These are phyloP conservation scores for Eulemur albifrons DNA, from an alignment of 2,797 vertebrate genomes.

Conservation along the genomic window DNA sequence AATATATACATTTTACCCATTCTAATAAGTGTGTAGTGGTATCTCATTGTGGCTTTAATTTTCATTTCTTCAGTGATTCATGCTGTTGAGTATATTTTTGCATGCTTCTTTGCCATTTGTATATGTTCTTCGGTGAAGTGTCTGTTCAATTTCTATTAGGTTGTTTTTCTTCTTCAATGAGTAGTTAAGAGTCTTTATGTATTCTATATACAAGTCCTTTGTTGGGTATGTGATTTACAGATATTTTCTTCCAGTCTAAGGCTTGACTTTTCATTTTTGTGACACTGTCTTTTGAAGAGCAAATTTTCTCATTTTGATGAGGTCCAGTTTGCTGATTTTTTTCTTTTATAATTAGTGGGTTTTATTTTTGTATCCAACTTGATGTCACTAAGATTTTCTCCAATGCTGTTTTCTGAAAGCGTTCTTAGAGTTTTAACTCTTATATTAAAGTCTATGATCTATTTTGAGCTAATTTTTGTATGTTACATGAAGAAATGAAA, in stretches of 20 bases:
- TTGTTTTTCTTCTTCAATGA: neutral
- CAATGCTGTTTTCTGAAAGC: no score
- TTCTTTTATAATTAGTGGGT: neutral
- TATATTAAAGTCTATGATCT: neutral
- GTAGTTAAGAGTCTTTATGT: neutral
- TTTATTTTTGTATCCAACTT: neutral
- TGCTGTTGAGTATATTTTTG: neutral
- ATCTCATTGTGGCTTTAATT: neutral
- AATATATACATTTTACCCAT: neutral
- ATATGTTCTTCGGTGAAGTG: neutral
- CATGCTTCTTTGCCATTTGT: no score
- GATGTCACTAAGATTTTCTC: neutral
- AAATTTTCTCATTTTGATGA: neutral
- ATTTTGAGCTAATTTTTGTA: neutral
- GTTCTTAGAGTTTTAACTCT: neutral
- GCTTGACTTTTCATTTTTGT: neutral
- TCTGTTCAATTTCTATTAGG: neutral
- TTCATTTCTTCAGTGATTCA: neutral
- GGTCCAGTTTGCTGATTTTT: neutral
- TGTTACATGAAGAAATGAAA: neutral
- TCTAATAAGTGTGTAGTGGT: neutral
- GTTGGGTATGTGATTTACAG: neutral
- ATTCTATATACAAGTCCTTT: neutral
- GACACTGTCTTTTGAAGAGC: neutral
- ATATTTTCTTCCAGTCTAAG: neutral